phyloP scores from a whole-genome alignment of 2,888 invertebrate species.

The Brenthis ino region DNA sequence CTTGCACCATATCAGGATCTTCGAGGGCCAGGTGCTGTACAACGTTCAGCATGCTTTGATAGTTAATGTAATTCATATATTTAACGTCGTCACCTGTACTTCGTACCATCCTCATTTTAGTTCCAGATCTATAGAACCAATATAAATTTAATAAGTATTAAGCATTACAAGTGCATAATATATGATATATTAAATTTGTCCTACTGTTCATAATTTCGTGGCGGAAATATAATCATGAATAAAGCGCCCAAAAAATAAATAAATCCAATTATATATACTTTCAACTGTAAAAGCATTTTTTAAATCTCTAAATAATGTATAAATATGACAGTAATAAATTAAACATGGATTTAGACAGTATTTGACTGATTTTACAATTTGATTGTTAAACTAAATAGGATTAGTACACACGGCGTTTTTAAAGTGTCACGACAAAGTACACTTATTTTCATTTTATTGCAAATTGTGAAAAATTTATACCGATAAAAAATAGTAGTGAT shows the following conservation, averaged over 20 bases:
- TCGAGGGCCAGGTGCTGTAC: slow-evolving; percentile 50
- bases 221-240: slow-evolving; percentile 69
- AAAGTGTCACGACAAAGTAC: too few relatives aligned
- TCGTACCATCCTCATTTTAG: slow-evolving; percentile 60
- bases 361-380: background rate
- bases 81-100: slow-evolving; percentile 47
- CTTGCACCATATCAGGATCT: slow-evolving; percentile 56
- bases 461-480: too few relatives aligned
- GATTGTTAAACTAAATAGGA: too few relatives aligned
- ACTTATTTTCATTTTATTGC: too few relatives aligned
- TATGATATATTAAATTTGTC: slow-evolving; percentile 29
- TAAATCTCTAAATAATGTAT: background rate
- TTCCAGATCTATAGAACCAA: slow-evolving; percentile 60
- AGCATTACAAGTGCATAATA: background rate
- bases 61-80: slow-evolving; percentile 52
- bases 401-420: too few relatives aligned
- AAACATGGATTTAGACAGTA: slow-evolving; percentile 3
- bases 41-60: slow-evolving; percentile 45
- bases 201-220: slow-evolving; percentile 69
- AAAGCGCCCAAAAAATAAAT: slow-evolving; percentile 65
- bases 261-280: slow-evolving; percentile 63
- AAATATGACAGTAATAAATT: background rate
- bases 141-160: background rate
- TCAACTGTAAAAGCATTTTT: slow-evolving; percentile 69
- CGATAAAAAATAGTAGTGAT: too few relatives aligned